A percentile compares a stretch with the other conserved stretches of the same genome.
These are phyloP conservation scores for Cosmopolites sordidus DNA, from an alignment of 2,888 invertebrate genomes.

Conservation along the genomic window DNA sequence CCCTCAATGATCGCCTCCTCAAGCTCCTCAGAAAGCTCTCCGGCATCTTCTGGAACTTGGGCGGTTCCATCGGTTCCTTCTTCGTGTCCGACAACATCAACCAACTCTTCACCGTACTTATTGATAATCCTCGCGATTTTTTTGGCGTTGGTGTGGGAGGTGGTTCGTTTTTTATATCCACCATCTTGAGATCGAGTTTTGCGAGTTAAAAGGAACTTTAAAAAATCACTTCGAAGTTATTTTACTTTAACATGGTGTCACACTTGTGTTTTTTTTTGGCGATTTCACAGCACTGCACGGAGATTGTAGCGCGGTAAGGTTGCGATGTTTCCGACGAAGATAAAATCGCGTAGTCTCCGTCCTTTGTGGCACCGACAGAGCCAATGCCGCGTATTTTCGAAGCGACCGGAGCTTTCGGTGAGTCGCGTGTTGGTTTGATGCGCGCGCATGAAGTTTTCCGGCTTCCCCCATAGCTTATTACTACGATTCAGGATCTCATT, in stretches of 20 bases:
- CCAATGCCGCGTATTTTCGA: not conserved
- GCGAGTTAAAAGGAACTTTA: not conserved
- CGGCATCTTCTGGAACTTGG: constrained; percentile 58
- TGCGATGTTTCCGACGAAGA: no score
- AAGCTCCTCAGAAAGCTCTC: constrained; percentile 71
- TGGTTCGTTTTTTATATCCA: constrained; percentile 44
- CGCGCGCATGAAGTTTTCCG: not conserved
- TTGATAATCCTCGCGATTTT: constrained; percentile 47
- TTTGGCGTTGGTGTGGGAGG: constrained; percentile 41
- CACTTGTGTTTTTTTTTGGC: not conserved
- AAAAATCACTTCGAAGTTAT: not conserved
- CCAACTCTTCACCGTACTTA: constrained; percentile 73
- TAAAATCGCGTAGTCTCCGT: not conserved
- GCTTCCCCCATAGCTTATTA: no score
- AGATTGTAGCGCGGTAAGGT: not conserved
- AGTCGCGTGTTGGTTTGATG: not conserved
- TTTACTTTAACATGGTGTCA: not conserved
- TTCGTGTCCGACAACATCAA: constrained; percentile 56
- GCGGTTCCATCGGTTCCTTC: constrained; percentile 49
- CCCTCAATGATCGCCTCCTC: constrained; percentile 64
- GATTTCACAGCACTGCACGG: not conserved
- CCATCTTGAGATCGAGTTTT: constrained; percentile 36
- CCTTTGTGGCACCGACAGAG: not conserved
- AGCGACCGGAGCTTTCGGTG: not conserved
- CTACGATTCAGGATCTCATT: no score